Evolutionary conservation across 1,140 invertebrate species (phyloP).

Genomic region (Drosophila grimshawi): DNA sequence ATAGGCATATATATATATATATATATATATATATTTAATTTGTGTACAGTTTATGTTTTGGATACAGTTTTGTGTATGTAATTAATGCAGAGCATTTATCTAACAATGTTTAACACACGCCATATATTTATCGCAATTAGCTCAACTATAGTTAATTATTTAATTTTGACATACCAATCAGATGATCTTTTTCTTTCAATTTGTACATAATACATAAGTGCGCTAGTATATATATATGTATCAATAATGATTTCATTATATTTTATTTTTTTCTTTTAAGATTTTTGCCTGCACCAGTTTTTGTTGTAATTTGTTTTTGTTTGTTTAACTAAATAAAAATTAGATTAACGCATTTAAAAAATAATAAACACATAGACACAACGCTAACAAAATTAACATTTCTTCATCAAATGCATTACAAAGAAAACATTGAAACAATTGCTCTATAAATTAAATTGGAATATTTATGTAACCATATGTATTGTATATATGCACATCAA

Average conservation of each 20-base stretch:
- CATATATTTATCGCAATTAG: slow-evolving; percentile 3
- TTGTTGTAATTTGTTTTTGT: slow-evolving; percentile 29
- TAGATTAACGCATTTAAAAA: slow-evolving; percentile 36
- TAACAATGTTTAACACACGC: slow-evolving; percentile 9
- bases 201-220: slow-evolving; percentile 36
- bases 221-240: slow-evolving; percentile 12
- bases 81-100: slow-evolving; percentile 8
- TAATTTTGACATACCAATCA: slow-evolving; percentile 33
- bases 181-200: slow-evolving; percentile 2
- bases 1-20: slow-evolving; percentile 39
- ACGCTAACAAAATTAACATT: slow-evolving; percentile 45
- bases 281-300: slow-evolving; percentile 77
- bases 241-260: slow-evolving; percentile 12
- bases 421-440: slow-evolving; percentile 43
- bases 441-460: slow-evolving; percentile 43
- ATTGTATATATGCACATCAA: slow-evolving; percentile 9
- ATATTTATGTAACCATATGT: slow-evolving; percentile 31
- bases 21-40: slow-evolving; percentile 22
- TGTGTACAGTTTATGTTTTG: slow-evolving; percentile 27
- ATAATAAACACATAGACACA: slow-evolving; percentile 40
- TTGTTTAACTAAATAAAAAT: slow-evolving; percentile 46
- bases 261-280: slow-evolving; percentile 23
- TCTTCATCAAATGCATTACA: slow-evolving; percentile 42
- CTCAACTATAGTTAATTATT: slow-evolving; percentile 11
- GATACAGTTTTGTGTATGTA: slow-evolving; percentile 1